These are phyloP conservation scores for Sebastolobus alascanus DNA, from an alignment of 2,797 vertebrate species.

Conservation along the genomic window DNA sequence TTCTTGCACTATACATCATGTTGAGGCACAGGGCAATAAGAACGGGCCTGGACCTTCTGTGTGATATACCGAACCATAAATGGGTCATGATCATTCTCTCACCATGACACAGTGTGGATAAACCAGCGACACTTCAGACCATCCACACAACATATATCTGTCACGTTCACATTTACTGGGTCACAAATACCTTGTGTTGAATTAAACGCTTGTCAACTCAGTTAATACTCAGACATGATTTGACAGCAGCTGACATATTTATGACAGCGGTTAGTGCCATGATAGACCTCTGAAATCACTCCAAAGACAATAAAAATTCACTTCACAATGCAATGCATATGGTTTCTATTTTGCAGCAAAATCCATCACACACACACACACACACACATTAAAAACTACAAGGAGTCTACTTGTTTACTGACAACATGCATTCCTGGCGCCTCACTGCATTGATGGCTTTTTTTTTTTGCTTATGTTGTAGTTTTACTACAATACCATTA, in stretches of 20 bases:
- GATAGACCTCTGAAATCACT: constrained; percentile 16
- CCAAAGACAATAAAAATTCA: neutral
- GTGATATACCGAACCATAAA: constrained; percentile 64
- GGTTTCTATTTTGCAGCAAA: neutral
- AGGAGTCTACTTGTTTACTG: constrained; percentile 9
- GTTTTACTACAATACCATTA: constrained; percentile 65
- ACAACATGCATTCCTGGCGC: constrained; percentile 14
- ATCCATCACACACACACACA: neutral
- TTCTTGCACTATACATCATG: constrained; percentile 49
- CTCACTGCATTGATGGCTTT: constrained; percentile 10
- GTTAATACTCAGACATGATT: neutral
- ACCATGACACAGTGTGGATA: constrained; percentile 53
- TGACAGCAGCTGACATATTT: constrained; percentile 25
- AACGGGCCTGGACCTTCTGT: constrained; percentile 16
- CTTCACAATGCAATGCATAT: neutral
- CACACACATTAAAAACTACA: neutral
- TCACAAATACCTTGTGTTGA: neutral
- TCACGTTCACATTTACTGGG: constrained; percentile 25
- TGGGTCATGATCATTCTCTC: constrained; percentile 56
- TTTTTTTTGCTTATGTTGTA: constrained; percentile 50
- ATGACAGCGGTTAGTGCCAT: neutral
- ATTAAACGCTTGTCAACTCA: constrained; percentile 26
- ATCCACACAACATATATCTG: constrained; percentile 29
- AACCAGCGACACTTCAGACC: constrained; percentile 25
- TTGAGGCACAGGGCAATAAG: constrained; percentile 27